A percentile compares a stretch with the other conserved stretches of the same genome.
These are phyloP conservation scores for Mythimna loreyi DNA, from an alignment of 2,888 invertebrate species.

Conservation along the genomic window DNA sequence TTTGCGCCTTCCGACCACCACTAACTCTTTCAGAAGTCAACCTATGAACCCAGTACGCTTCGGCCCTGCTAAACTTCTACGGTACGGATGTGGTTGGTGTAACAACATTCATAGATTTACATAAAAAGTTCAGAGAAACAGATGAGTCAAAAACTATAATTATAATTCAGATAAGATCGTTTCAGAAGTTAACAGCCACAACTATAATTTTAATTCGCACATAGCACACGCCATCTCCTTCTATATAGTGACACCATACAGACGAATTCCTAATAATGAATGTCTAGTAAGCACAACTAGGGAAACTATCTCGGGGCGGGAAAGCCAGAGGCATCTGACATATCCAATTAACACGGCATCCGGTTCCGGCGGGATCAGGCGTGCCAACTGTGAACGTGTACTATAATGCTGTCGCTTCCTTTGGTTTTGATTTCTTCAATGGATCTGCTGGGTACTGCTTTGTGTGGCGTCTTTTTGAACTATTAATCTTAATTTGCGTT, in stretches of 20 bases:
- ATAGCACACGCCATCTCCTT: slow-evolving; percentile 43
- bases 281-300: slow-evolving; percentile 83
- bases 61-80: no score
- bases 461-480: slow-evolving; percentile 19
- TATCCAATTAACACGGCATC: slow-evolving; percentile 89
- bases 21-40: no score
- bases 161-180: background rate
- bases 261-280: slow-evolving; percentile 84
- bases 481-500: background rate
- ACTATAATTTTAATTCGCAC: slow-evolving; percentile 44
- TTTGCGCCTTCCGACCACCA: no score
- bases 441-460: slow-evolving; percentile 27
- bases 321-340: slow-evolving; percentile 89
- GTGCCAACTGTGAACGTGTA: slow-evolving; percentile 71
- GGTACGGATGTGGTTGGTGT: no score
- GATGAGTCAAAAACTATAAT: background rate
- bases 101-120: background rate
- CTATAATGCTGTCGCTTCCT: slow-evolving; percentile 72
- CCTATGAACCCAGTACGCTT: no score
- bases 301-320: slow-evolving; percentile 86
- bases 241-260: slow-evolving; percentile 65
- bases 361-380: slow-evolving; percentile 78
- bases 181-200: slow-evolving; percentile 3
- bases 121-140: background rate
- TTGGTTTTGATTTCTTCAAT: slow-evolving; percentile 70